phyloP scores from a whole-genome alignment of 1,140 invertebrate species.

The Zelostemma sp. region DNA sequence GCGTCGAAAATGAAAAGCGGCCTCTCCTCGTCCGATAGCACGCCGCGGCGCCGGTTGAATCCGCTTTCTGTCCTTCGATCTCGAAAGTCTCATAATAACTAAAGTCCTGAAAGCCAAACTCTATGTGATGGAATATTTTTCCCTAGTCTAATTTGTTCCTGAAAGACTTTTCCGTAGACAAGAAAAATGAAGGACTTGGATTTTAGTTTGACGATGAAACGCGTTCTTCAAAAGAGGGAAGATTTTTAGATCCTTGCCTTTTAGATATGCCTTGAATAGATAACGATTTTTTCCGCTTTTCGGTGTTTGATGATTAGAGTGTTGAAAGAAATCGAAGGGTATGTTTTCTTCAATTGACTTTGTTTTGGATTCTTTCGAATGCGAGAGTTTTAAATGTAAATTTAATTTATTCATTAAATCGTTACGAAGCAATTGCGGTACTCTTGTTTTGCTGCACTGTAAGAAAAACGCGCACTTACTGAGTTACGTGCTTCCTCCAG shows the following conservation, averaged over 20 bases:
- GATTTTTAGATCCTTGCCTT: background rate
- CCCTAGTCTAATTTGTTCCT: too few species aligned
- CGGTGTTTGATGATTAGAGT: too few species aligned
- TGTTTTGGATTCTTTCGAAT: too few species aligned
- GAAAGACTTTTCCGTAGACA: too few species aligned
- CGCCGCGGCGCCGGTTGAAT: slow-evolving; percentile 62
- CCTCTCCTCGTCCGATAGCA: slow-evolving; percentile 62
- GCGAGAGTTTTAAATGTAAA: too few species aligned
- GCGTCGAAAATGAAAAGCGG: slow-evolving; percentile 59
- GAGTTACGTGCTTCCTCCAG: slow-evolving; percentile 10
- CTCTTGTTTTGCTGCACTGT: background rate
- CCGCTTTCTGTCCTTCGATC: slow-evolving; percentile 63
- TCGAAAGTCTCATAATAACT: slow-evolving; percentile 60
- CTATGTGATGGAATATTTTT: too few species aligned
- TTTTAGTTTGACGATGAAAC: too few species aligned
- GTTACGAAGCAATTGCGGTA: background rate
- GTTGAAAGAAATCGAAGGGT: too few species aligned
- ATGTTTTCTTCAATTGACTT: too few species aligned
- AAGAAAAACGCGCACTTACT: slow-evolving; percentile 1
- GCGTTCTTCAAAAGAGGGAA: too few species aligned
- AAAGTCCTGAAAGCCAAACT: slow-evolving; percentile 2
- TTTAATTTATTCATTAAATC: background rate
- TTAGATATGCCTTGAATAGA: background rate
- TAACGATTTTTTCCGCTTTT: too few species aligned
- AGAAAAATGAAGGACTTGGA: too few species aligned